Evolutionary conservation across 2,113 vertebrate genomes (phyloP), one percentile per base, ranked within the genome.

Genomic region (Amia ocellicauda): DNA sequence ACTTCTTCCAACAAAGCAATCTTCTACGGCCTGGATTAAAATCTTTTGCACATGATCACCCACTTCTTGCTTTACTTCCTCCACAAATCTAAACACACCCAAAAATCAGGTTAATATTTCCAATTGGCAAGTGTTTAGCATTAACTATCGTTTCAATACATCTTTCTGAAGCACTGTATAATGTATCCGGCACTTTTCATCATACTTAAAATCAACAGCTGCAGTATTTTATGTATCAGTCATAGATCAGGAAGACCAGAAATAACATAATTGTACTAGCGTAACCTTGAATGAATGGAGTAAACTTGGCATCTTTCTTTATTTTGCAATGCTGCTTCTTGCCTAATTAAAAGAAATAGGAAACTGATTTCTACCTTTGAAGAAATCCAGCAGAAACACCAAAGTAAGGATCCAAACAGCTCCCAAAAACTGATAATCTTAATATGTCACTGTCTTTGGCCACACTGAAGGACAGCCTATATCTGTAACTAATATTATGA

Each of bases 1-100:
- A 55, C 60, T 88, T 78, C 70, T 91, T 56, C 91, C 92, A 63
- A 93, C 40, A 70, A 93, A 93, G 79, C 88, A 92, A 22, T 71
- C 67, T 79, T 93, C 83, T 13, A 91, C 90, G 24, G 92, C 92
- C 82, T 86, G 84, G 69, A 76, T 68, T 59, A 93, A 66, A 0
- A 68, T 55, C 54, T 68, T 75, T 26, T 77, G 71, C 74, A 65
- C 41, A 23, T 27, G n/a, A 58, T 73, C 76, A 50, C 72, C 75
- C 23, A 76, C 64, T 58, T 78, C 76, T 27, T 76, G 78, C 66
- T 7, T 67, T 62, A 81, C 68, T 64, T 81, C 73, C 54, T 87
- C 59, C 19, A 31, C n/a, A n/a, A 61, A 61, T 24, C 66, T 68
- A 24, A 20, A 29, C 27, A 22, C 1, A 22, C 22, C 2, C 5